Conservation (phyloP, 2,797 vertebrate species). For the Enteromius mattozi region DNA sequence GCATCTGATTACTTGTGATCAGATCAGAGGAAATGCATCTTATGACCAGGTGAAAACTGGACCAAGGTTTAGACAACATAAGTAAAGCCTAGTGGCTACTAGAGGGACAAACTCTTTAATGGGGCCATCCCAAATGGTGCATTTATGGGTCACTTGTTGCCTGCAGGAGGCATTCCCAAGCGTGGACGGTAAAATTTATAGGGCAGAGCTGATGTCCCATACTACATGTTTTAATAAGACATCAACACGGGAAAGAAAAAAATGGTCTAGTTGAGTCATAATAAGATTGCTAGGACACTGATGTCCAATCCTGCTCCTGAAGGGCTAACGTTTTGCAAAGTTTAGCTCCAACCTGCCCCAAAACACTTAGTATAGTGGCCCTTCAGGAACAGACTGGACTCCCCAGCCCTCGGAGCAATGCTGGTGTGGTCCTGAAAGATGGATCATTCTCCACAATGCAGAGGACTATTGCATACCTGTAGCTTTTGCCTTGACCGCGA, state of each 20-base stretch:
- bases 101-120: background rate
- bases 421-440: background rate
- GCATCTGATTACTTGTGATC: background rate
- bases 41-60: background rate
- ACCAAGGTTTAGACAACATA: background rate
- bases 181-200: background rate
- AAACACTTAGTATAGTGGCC: background rate
- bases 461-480: conserved; percentile 79
- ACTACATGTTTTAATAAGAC: background rate
- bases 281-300: background rate
- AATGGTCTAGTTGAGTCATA: background rate
- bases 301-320: background rate
- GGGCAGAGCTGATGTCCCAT: background rate
- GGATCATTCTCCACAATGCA: background rate
- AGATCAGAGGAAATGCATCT: background rate
- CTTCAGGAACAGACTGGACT: background rate
- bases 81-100: background rate
- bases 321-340: background rate
- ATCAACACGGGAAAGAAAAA: background rate
- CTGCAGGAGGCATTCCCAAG: background rate
- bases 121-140: background rate
- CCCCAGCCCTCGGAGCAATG: background rate
- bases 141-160: background rate
- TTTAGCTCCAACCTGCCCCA: background rate
- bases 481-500: conserved; percentile 77